Evolutionary conservation across 2,113 vertebrate species (phyloP), one percentile per base, ranked within the genome.

Genomic region (Xiphophorus couchianus): DNA sequence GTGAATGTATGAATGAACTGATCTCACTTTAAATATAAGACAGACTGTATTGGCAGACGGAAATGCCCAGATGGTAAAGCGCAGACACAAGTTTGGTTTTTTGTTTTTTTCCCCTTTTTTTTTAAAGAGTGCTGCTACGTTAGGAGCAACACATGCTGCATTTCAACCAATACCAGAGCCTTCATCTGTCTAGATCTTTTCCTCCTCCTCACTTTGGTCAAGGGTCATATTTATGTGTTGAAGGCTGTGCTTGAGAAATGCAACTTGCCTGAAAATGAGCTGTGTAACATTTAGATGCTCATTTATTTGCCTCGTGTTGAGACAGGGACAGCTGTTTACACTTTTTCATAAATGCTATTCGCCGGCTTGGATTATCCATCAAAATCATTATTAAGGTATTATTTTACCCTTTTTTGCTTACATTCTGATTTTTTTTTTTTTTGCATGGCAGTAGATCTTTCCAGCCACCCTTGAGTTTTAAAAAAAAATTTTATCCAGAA

Each of bases 21-120:
- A 7, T 29, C 27, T 39, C 14, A 67, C 9, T 81, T 79, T 73
- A 82, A 61, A 77, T 76, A 60, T 66, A 78, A 84, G 73, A 63
- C 72, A 79, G 51, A 73, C 39, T 42, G 58, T 27, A n/a, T 63
- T 91, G 86, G 78, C 86, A 87, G 66, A 60, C 74, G 73, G 22
- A 62, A 48, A 80, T 68, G 58, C 28, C 81, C 86, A 90, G 84
- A 91, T 89, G 86, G 82, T 82, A 42, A 88, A 77, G 67, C 64
- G 66, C 64, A 76, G 71, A 80, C 61, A 66, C 35, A 27, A 14
- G 14, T 60, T 84, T 12, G 5, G 2, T 37, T 37, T 11, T 30
- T 30, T 30, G 0, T 3, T 30, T 30, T 30, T 30, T 30, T 30
- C 0, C 2, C 30, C 35, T 10, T 10, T 1, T 37, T 37, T 37